Conservation (phyloP, 2,888 invertebrate species). For the Tholera decimalis region DNA sequence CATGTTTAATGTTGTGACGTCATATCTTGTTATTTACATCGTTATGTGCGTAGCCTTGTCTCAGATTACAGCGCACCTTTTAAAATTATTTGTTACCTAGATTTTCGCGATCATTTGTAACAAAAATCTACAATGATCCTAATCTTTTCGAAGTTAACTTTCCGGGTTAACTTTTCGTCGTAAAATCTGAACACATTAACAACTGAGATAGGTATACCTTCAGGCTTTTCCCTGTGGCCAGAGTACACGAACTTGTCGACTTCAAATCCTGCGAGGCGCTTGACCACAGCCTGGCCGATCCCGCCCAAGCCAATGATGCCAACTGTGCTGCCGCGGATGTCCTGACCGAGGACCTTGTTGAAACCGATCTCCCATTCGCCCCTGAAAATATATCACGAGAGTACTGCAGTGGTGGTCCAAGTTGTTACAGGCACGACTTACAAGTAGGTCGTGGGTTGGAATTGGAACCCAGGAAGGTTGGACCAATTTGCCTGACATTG, state of each 20-base stretch:
- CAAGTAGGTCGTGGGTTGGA: too few relatives aligned
- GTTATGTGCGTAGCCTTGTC: neutral
- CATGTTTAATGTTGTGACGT: neutral
- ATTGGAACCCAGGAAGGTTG: too few relatives aligned
- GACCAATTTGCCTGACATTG: too few relatives aligned
- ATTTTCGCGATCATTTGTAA: neutral
- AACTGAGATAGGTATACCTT: slow-evolving; percentile 81
- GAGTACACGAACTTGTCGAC: slow-evolving; percentile 94
- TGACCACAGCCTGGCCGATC: slow-evolving; percentile 95
- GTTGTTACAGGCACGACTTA: too few relatives aligned
- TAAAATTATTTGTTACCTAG: neutral
- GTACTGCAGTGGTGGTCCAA: too few relatives aligned
- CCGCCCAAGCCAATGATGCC: slow-evolving; percentile 96
- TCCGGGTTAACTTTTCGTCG: neutral
- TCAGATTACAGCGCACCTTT: neutral
- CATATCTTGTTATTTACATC: neutral
- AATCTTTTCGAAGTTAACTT: neutral
- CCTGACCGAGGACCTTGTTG: slow-evolving; percentile 95
- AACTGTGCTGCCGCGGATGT: slow-evolving; percentile 95
- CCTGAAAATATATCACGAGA: slow-evolving; percentile 75
- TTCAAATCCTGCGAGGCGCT: slow-evolving; percentile 94
- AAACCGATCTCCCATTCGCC: slow-evolving; percentile 94
- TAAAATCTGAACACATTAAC: neutral
- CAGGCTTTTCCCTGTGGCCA: slow-evolving; percentile 93
- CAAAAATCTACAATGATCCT: neutral